Conservation (phyloP, 2,113 vertebrate genomes). For the Sturnus vulgaris region DNA sequence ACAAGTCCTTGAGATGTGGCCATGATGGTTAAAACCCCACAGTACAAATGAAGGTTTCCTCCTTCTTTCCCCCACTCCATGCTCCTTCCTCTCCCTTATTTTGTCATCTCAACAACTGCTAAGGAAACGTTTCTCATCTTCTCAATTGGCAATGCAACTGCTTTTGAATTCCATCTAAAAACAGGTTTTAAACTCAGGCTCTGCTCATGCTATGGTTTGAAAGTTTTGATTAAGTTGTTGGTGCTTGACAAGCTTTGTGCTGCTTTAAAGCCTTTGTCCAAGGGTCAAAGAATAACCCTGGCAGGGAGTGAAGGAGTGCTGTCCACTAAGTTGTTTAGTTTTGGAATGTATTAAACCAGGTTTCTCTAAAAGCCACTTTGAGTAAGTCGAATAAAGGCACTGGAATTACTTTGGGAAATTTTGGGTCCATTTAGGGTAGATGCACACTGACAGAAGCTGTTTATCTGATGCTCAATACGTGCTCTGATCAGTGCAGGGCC, state of each 20-base stretch:
- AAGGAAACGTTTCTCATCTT: neutral
- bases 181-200: neutral
- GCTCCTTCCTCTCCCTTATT: neutral
- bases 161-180: neutral
- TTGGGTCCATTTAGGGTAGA: neutral
- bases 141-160: neutral
- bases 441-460: neutral
- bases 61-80: accelerated
- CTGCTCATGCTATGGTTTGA: neutral
- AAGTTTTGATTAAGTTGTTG: neutral
- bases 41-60: too few relatives aligned
- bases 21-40: too few relatives aligned
- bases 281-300: neutral
- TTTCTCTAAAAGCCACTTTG: neutral
- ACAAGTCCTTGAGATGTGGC: too few relatives aligned
- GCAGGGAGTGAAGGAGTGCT: neutral
- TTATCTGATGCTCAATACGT: neutral
- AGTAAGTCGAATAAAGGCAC: neutral
- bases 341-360: neutral
- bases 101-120: neutral
- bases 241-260: neutral
- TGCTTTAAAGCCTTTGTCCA: neutral
- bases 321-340: neutral
- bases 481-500: neutral
- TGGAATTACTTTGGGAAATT: neutral